phyloP scores from a whole-genome alignment of 2,888 invertebrate species.

The Mystacides longicornis region DNA sequence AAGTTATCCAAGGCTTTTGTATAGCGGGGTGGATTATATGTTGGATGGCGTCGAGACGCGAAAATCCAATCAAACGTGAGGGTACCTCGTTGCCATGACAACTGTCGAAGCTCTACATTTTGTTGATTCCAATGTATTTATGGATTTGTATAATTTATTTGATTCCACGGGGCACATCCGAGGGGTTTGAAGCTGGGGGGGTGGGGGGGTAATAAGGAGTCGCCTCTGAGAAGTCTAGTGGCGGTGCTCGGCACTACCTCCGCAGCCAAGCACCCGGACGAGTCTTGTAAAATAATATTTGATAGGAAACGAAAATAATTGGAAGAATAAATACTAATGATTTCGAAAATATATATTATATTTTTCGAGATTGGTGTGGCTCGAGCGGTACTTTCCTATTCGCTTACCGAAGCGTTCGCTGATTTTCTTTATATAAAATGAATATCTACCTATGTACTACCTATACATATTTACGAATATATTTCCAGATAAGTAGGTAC shows the following conservation, averaged over 20 bases:
- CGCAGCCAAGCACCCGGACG: not conserved
- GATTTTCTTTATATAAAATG: too few species aligned
- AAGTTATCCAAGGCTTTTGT: too few species aligned
- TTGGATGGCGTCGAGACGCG: conserved; percentile 8
- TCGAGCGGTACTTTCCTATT: too few species aligned
- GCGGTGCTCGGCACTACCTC: too few species aligned
- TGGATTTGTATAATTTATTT: conserved; percentile 1
- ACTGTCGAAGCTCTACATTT: conserved; percentile 17
- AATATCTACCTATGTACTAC: too few species aligned
- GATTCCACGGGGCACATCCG: conserved; percentile 1
- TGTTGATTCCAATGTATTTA: conserved; percentile 3
- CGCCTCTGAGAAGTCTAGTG: not conserved
- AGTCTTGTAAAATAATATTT: not conserved
- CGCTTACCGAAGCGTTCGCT: too few species aligned
- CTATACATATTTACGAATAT: too few species aligned
- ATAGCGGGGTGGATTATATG: too few species aligned
- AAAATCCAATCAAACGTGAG: conserved; percentile 26
- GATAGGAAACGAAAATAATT: not conserved
- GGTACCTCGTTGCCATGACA: conserved; percentile 23
- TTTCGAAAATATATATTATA: too few species aligned
- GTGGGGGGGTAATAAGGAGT: not conserved
- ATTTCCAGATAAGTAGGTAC: too few species aligned
- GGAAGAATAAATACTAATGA: not conserved
- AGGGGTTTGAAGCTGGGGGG: not conserved
- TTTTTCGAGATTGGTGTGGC: too few species aligned